A percentile compares a stretch with the other conserved stretches of the same genome.
phyloP scores from a whole-genome alignment of 2,113 vertebrate species.

The Otolemur garnettii region DNA sequence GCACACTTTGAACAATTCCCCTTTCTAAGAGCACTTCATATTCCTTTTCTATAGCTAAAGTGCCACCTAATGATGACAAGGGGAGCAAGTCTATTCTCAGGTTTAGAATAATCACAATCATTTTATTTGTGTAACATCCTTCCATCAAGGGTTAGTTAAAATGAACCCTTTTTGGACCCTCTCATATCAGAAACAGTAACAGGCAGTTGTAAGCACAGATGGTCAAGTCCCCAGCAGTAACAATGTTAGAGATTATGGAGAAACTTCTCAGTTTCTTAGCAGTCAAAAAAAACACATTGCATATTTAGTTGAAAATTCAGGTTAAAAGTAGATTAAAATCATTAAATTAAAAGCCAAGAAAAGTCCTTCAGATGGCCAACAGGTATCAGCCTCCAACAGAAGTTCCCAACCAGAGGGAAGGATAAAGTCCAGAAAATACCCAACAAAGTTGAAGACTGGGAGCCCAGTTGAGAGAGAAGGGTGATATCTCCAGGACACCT shows the following conservation, averaged over 20 bases:
- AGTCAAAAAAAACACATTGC: not conserved
- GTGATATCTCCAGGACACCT: too few relatives aligned
- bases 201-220: not conserved
- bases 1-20: not conserved
- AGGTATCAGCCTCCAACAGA: too few relatives aligned
- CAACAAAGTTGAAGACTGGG: too few relatives aligned
- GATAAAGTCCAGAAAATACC: too few relatives aligned
- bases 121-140: not conserved
- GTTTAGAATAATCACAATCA: accelerated
- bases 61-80: constrained; percentile 51
- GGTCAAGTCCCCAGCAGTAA: not conserved
- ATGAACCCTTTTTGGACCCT: not conserved
- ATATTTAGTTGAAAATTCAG: not conserved
- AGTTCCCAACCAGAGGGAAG: too few relatives aligned
- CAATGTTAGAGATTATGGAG: not conserved
- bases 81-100: not conserved
- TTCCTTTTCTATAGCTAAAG: constrained; percentile 42
- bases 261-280: constrained; percentile 9
- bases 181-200: not conserved
- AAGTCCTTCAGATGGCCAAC: too few relatives aligned
- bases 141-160: not conserved
- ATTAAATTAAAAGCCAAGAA: too few relatives aligned
- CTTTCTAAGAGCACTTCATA: not conserved
- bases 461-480: too few relatives aligned
- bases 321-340: not conserved